These are phyloP conservation scores for Aplochiton taeniatus DNA, from an alignment of 2,797 vertebrate species.

Conservation along the genomic window DNA sequence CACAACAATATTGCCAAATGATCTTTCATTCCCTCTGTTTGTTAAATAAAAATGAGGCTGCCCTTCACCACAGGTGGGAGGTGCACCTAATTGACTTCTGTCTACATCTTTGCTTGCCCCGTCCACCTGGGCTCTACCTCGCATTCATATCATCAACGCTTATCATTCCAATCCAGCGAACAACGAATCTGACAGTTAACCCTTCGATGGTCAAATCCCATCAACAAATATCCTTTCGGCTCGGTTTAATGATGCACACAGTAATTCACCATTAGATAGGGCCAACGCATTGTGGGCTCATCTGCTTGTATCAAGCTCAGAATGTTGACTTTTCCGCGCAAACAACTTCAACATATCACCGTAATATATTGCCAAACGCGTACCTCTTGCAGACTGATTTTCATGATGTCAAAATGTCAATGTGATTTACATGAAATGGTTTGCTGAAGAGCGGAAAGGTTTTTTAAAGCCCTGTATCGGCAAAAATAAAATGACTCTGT, in stretches of 20 bases:
- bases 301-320: neutral
- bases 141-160: conserved; percentile 55
- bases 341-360: neutral
- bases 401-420: conserved; percentile 8
- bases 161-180: conserved; percentile 50
- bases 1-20: conserved; percentile 76
- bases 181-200: conserved; percentile 51
- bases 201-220: conserved; percentile 40
- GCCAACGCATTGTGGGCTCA: neutral
- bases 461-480: conserved; percentile 26
- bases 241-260: neutral
- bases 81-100: conserved; percentile 76
- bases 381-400: conserved; percentile 9
- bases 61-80: conserved; percentile 79
- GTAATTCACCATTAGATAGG: neutral
- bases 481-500: conserved; percentile 28
- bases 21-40: conserved; percentile 74
- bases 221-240: conserved; percentile 7
- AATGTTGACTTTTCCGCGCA: conserved; percentile 1
- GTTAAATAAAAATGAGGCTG: conserved; percentile 79
- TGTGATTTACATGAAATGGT: conserved; percentile 38
- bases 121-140: conserved; percentile 74
- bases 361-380: neutral
- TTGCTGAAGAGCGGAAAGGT: conserved; percentile 32
- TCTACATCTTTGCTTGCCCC: conserved; percentile 66